Evolutionary conservation across 2,888 invertebrate genomes (phyloP), one percentile per base, ranked within the genome.

Genomic region (Andrena bucephala): DNA sequence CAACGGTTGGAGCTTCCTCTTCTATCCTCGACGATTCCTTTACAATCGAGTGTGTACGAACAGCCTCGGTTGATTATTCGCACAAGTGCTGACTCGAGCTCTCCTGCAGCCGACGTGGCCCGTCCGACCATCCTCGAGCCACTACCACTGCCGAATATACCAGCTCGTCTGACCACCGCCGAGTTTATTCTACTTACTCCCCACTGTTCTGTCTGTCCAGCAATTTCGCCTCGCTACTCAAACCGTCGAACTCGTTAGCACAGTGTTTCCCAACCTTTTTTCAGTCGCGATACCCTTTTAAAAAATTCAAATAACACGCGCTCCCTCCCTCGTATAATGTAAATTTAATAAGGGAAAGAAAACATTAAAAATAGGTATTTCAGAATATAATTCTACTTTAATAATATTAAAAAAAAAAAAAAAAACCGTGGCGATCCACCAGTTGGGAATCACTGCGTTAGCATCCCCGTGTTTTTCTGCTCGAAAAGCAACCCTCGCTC

Each of bases 81-180:
- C n/a, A n/a, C 20, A 84, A 84, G 54, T 65, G 78, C 84, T 83
- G 83, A 81, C 81, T 65, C 59, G 68, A 8, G 42, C 52, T 33
- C 50, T 7, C 16, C 52, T 31, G 60, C n/a, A 81, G 54, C 70
- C 67, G 50, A 69, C 72, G 60, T 57, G 31, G 66, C 72, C 24
- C 65, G 72, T 67, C 60, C 31, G 76, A 73, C 70, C 57, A 52
- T 73, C 27, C 69, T 16, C 57, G 8, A 33, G 70, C 70, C 73
- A 70, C 69, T 57, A 66, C 76, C 10, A 66, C 36, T 57, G 13
- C 6, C 29, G 72, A 65, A 48, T 27, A 13, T 50, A 50, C 52
- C 13, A 57, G 8, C 59, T 13, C 16, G 81, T 29, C 76, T 48
- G 76, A 76, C 68, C 68, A 65, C 20, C 27, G 42, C 2, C 33